Evolutionary conservation across 23 tunicate species (phyloP).

Genomic region (Oikopleura albicans): DNA sequence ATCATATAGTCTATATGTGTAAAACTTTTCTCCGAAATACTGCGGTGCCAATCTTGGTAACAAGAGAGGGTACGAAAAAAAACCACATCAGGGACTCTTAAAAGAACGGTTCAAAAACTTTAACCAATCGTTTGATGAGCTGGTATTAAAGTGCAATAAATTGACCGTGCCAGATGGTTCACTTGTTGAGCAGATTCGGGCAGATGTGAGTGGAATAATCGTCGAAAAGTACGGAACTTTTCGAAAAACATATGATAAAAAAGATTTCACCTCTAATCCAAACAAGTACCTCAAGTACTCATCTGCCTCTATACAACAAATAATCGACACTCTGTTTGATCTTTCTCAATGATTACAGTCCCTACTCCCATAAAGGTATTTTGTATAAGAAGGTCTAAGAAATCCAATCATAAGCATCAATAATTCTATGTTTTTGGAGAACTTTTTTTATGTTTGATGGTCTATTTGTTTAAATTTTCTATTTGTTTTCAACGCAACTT

Average conservation of each 20-base stretch:
- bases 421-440: too few relatives aligned
- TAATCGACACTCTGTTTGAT: neutral
- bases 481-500: too few relatives aligned
- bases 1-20: too few relatives aligned
- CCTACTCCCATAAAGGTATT: too few relatives aligned
- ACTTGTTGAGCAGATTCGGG: neutral
- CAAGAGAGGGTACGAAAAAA: too few relatives aligned
- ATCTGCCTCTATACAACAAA: neutral
- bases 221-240: neutral
- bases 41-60: too few relatives aligned
- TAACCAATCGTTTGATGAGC: neutral
- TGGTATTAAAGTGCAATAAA: neutral
- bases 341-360: neutral
- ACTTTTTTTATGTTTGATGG: too few relatives aligned
- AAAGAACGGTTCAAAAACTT: neutral
- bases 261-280: conserved; percentile 14
- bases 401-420: too few relatives aligned
- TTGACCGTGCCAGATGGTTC: neutral
- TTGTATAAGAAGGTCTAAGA: too few relatives aligned
- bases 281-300: neutral
- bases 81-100: too few relatives aligned
- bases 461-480: too few relatives aligned
- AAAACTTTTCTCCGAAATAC: too few relatives aligned
- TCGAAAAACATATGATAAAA: neutral
- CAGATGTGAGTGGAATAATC: neutral